These are phyloP conservation scores for Pagetopsis macropterus DNA, from an alignment of 2,797 vertebrate genomes.

Conservation along the genomic window DNA sequence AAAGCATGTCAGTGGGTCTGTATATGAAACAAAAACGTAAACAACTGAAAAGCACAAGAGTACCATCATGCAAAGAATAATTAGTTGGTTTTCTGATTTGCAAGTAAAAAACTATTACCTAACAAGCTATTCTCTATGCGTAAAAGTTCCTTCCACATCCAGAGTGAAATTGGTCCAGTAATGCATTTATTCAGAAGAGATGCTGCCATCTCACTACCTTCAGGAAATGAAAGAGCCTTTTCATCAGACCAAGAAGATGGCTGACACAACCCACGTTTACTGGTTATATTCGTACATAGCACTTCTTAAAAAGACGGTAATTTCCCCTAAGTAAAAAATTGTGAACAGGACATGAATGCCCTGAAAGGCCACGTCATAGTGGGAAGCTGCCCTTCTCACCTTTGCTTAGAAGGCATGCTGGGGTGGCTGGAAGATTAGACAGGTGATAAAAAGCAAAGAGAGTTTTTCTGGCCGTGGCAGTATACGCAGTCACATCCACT, in stretches of 20 bases:
- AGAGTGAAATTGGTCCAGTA: not conserved
- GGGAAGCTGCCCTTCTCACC: conserved; percentile 39
- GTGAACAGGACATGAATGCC: conserved; percentile 14
- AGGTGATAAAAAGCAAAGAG: conserved; percentile 52
- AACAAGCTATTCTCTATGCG: not conserved
- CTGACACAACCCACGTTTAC: not conserved
- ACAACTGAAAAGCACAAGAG: not conserved
- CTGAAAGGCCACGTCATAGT: conserved; percentile 18
- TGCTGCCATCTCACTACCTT: not conserved
- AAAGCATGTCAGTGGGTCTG: conserved; percentile 6
- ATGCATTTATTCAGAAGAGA: not conserved
- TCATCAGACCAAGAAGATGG: conserved; percentile 1
- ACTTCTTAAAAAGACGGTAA: conserved; percentile 7
- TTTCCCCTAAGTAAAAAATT: conserved; percentile 17
- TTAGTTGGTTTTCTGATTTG: conserved; percentile 7
- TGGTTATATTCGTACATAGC: conserved; percentile 12
- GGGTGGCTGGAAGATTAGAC: conserved; percentile 43
- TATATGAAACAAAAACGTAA: not conserved
- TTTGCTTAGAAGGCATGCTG: conserved; percentile 27
- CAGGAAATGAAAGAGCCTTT: not conserved
- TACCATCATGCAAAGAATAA: too few relatives aligned
- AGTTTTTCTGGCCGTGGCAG: conserved; percentile 28
- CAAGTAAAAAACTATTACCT: not conserved
- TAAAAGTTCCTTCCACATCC: not conserved
- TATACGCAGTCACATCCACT: conserved; percentile 55